These are phyloP conservation scores for Aphidoletes aphidimyza DNA, from an alignment of 2,888 invertebrate genomes.

Conservation along the genomic window DNA sequence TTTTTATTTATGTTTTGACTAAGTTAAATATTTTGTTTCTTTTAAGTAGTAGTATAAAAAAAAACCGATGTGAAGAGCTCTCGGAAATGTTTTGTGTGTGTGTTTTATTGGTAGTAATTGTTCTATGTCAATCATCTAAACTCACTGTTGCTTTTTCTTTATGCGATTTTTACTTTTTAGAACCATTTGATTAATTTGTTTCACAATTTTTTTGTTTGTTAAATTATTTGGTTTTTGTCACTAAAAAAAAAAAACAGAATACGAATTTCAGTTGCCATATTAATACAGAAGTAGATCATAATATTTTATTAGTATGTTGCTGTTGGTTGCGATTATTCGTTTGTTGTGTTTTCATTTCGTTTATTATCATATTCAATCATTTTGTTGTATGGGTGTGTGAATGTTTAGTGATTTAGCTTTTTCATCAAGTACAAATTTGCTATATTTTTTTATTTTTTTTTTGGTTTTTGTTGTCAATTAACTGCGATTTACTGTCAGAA, in stretches of 20 bases:
- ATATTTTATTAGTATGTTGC: neutral
- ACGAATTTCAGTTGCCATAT: slow-evolving; percentile 17
- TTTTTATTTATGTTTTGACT: too few species aligned
- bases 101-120: too few species aligned
- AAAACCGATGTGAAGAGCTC: neutral
- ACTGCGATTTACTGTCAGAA: slow-evolving; percentile 21
- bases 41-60: neutral
- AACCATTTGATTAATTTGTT: neutral
- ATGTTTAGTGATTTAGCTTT: too few species aligned
- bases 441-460: too few species aligned
- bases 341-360: neutral
- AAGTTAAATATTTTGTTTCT: neutral
- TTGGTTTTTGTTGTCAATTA: slow-evolving; percentile 12
- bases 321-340: neutral
- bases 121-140: neutral
- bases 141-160: neutral
- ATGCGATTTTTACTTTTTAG: neutral
- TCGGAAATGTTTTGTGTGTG: slow-evolving; percentile 22
- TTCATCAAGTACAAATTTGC: too few species aligned
- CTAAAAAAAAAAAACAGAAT: neutral
- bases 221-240: too few species aligned
- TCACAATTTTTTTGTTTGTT: neutral
- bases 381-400: too few species aligned
- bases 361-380: neutral
- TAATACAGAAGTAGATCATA: slow-evolving; percentile 29